These are phyloP conservation scores for Cheracebus regulus DNA, from an alignment of 2,797 vertebrate species.

Conservation along the genomic window DNA sequence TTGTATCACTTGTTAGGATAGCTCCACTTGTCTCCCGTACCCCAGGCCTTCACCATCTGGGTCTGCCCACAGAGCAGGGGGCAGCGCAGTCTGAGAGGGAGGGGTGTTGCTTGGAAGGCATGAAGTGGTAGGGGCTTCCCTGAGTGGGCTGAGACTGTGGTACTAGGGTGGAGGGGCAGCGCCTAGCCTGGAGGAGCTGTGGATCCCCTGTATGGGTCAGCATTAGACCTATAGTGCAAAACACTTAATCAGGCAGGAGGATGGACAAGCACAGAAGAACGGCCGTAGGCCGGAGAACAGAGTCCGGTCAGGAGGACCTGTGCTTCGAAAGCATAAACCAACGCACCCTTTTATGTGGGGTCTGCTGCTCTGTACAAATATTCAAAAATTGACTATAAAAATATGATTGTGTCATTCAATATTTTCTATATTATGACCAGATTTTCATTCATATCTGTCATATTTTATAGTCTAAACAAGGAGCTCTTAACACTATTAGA, in stretches of 20 bases:
- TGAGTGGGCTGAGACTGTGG: neutral
- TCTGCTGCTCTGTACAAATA: neutral
- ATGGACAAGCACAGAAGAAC: neutral
- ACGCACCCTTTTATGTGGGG: neutral
- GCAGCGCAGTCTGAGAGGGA: neutral
- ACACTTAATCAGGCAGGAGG: neutral
- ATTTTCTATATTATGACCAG: neutral
- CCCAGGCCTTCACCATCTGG: neutral
- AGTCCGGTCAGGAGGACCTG: accelerated
- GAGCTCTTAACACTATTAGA: neutral
- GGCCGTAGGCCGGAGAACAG: neutral
- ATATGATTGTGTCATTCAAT: neutral
- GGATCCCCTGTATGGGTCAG: neutral
- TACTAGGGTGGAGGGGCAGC: neutral
- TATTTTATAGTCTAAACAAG: neutral
- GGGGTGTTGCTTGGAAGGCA: neutral
- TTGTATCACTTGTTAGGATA: no score
- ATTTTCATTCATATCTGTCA: neutral
- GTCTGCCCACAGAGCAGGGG: neutral
- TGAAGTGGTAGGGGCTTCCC: neutral
- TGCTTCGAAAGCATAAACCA: neutral
- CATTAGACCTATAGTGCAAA: neutral
- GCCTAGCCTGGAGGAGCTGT: neutral
- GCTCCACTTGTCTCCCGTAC: neutral
- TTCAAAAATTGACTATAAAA: neutral